A percentile compares a stretch with the other conserved stretches of the same genome.
Conservation (phyloP, 2,888 invertebrate species). For the Pristionchus entomophagus region DNA sequence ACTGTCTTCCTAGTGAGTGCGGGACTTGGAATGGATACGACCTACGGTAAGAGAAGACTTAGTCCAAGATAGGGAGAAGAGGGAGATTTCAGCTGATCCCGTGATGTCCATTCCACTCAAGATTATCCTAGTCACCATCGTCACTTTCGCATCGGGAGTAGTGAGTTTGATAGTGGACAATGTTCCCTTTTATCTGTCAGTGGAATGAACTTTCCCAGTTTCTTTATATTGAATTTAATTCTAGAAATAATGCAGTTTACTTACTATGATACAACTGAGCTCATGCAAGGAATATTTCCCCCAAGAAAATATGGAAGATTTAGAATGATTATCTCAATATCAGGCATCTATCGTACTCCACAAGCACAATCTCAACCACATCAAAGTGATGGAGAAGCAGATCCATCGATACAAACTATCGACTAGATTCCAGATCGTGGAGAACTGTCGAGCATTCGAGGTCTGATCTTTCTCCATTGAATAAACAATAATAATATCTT, state of each 20-base stretch:
- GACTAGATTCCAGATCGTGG: conserved; percentile 1
- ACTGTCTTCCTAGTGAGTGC: not conserved
- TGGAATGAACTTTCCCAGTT: too few relatives aligned
- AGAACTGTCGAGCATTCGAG: conserved; percentile 14
- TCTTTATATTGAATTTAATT: too few relatives aligned
- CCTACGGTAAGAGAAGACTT: not conserved
- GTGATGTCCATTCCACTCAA: not conserved
- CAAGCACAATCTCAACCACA: conserved; percentile 27
- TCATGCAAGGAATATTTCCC: too few relatives aligned
- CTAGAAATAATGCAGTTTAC: too few relatives aligned
- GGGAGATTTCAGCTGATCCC: not conserved
- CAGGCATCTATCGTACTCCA: conserved; percentile 19
- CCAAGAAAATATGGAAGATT: not conserved
- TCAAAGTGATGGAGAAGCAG: conserved; percentile 19
- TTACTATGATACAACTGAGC: too few relatives aligned
- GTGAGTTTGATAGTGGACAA: not conserved
- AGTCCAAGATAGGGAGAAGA: not conserved
- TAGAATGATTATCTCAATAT: not conserved
- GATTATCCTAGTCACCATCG: not conserved
- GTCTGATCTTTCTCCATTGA: not conserved
- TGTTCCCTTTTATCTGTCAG: too few relatives aligned
- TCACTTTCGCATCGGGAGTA: not conserved
- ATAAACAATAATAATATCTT: too few relatives aligned
- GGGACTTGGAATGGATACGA: not conserved
- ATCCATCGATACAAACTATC: conserved; percentile 27